A percentile compares a stretch with the other conserved stretches of the same genome.
Conservation (phyloP, 2,797 vertebrate species). For the Microctenopoma stevenorrisi region DNA sequence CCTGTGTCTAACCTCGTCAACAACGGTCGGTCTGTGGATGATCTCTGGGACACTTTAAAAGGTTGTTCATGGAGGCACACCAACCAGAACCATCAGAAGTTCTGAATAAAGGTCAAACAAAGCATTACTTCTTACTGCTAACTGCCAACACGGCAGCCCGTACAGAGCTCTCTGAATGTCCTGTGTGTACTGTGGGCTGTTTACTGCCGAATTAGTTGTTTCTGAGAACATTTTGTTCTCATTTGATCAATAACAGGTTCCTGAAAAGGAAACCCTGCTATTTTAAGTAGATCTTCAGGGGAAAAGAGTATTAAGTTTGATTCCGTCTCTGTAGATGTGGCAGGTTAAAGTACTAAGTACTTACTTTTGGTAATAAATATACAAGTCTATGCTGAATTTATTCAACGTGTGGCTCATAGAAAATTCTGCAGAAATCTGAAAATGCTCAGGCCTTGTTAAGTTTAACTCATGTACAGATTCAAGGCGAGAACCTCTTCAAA, state of each 20-base stretch:
- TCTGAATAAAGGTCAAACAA: neutral
- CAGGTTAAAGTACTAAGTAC: too few species aligned
- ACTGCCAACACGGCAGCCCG: neutral
- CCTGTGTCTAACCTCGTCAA: constrained; percentile 24
- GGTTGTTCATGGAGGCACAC: neutral
- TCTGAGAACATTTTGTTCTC: neutral
- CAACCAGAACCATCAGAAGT: neutral
- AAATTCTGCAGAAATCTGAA: too few species aligned
- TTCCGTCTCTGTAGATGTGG: too few species aligned
- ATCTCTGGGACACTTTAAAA: constrained; percentile 8
- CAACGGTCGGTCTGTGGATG: constrained; percentile 10
- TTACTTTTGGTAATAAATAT: too few species aligned
- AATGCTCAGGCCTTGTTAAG: too few species aligned
- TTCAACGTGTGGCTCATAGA: too few species aligned
- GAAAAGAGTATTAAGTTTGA: too few species aligned
- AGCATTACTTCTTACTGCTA: neutral
- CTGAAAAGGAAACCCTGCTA: neutral
- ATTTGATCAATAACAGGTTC: neutral
- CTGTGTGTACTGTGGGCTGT: neutral
- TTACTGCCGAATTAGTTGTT: neutral
- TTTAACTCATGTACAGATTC: too few species aligned
- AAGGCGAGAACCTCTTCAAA: too few species aligned
- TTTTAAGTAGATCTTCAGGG: neutral
- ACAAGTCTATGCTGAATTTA: too few species aligned
- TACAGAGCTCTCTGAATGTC: neutral